phyloP scores from a whole-genome alignment of 2,797 vertebrate genomes.

The Sarcophilus harrisii region DNA sequence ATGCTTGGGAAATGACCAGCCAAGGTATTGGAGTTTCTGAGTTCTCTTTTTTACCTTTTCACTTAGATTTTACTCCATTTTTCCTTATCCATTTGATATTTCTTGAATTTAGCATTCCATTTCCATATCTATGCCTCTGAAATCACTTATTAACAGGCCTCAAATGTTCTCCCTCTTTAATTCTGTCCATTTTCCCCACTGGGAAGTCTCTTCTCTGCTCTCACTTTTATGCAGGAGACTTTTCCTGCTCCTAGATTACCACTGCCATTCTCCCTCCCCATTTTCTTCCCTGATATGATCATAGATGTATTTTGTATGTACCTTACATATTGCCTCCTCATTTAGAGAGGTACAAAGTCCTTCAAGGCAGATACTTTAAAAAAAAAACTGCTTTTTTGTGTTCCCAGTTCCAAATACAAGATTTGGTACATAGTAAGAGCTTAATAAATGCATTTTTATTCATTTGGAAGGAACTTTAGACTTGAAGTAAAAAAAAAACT shows the following conservation, averaged over 20 bases:
- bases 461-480: background rate
- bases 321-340: background rate
- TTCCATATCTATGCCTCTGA: background rate
- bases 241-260: background rate
- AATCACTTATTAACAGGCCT: background rate
- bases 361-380: background rate
- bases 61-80: background rate
- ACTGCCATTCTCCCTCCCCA: background rate
- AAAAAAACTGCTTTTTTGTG: background rate
- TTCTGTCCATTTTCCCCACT: background rate
- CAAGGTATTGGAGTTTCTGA: background rate
- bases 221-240: background rate
- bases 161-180: background rate
- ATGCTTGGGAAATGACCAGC: background rate
- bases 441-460: background rate
- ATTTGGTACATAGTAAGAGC: background rate
- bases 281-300: background rate
- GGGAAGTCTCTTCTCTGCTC: background rate
- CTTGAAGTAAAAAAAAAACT: background rate
- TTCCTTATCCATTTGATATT: background rate
- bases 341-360: background rate
- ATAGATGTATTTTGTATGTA: background rate
- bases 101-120: background rate
- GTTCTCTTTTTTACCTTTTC: background rate
- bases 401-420: background rate